Evolutionary conservation across 2,888 invertebrate genomes (phyloP), one percentile per base, ranked within the genome.

Genomic region (Eretmocerus hayati): DNA sequence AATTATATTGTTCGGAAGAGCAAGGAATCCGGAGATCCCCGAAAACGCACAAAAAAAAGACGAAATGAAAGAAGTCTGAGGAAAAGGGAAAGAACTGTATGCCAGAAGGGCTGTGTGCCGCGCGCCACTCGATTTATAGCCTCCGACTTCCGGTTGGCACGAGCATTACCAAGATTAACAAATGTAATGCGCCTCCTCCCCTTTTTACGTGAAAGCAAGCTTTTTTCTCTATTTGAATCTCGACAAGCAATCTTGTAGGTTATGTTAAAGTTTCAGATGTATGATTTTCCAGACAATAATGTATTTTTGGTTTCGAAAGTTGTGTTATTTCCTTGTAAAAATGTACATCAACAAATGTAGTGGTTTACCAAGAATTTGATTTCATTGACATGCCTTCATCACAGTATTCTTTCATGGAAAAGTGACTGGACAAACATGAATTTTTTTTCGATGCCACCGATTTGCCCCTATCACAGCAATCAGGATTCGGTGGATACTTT

Each of bases 141-240:
- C 56, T 52, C 53, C 56, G 53, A 59, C 60, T 65, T 69, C 69
- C 69, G 69, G 58, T 56, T 58, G 59, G 59, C 52, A 59, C 62
- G 62, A 61, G 58, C 67, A 62, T 69, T 69, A 69, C 69, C 64
- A 61, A 68, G 69, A 70, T 70, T 68, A 67, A 67, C 65, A 61
- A 63, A 45, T 62, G 54, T 54, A 48, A 22, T 30, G 54, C 57
- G 55, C 53, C 51, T 54, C 56, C 48, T 32, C 21, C 16, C 18
- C 5, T 18, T 40, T 15, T 21, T 38, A 13, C n/a, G 33, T 16
- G 11, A 26, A n/a, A n/a, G n/a, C n/a, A n/a, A n/a, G n/a, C n/a
- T n/a, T n/a, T n/a, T n/a, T 11, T 26, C 11, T 6, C 26, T 26
- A 6, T 26, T 26, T 26, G 26, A 26, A 26, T 26, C 11, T 26